phyloP scores from a whole-genome alignment of 2,888 invertebrate genomes.

The Chrysolina americana region DNA sequence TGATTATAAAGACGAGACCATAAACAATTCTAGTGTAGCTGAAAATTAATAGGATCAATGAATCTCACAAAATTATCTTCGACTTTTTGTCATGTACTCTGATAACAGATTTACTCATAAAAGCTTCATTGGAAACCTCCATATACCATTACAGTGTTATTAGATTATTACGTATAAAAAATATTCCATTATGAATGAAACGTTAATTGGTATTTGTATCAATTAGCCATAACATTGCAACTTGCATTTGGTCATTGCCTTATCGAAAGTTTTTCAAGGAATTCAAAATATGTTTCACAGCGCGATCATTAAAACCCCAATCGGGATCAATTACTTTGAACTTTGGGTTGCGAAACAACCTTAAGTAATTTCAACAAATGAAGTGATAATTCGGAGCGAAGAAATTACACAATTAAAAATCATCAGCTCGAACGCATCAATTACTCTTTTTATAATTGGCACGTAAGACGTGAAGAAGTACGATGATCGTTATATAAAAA shows the following conservation, averaged over 20 bases:
- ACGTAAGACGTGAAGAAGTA: not conserved
- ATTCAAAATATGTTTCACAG: not conserved
- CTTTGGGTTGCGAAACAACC: conserved; percentile 11
- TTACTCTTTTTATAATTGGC: conserved; percentile 5
- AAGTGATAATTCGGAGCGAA: conserved; percentile 18
- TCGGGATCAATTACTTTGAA: not conserved
- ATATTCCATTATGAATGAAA: not conserved
- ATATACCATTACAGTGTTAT: too few relatives aligned
- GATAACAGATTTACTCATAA: too few relatives aligned
- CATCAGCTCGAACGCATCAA: conserved; percentile 1
- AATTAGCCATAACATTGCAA: not conserved
- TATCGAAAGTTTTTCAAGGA: not conserved
- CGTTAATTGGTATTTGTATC: not conserved
- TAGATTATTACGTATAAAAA: too few relatives aligned
- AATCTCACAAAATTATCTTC: too few relatives aligned
- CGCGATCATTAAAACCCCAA: not conserved
- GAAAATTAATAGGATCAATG: too few relatives aligned
- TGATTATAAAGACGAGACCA: too few relatives aligned
- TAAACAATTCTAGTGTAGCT: too few relatives aligned
- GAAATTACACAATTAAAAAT: conserved; percentile 23
- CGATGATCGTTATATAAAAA: not conserved
- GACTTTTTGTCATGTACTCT: too few relatives aligned
- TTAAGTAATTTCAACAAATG: conserved; percentile 20
- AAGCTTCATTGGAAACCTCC: too few relatives aligned
- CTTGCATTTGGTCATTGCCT: conserved; percentile 12